Percentiles rank a stretch among this genome's conserved stretches.
Conservation (phyloP, 2,113 vertebrate species). For the Glaucidium brasilianum region DNA sequence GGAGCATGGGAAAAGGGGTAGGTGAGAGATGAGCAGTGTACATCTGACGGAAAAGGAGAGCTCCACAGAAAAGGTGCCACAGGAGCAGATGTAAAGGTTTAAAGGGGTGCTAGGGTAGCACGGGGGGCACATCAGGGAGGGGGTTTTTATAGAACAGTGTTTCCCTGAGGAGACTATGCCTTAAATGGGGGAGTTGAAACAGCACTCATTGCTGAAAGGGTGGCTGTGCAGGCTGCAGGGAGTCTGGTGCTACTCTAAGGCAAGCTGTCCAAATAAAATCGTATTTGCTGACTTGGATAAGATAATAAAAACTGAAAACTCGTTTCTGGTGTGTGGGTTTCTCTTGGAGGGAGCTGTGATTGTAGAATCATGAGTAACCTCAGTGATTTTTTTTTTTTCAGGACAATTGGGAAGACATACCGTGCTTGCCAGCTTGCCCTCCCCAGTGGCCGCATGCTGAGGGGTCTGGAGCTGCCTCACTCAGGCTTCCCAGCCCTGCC, state of each 20-base stretch:
- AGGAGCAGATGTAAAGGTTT: not conserved
- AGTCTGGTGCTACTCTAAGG: not conserved
- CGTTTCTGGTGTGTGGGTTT: not conserved
- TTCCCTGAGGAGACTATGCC: not conserved
- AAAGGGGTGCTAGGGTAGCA: not conserved
- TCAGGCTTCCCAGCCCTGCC: not conserved
- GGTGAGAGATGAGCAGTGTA: not conserved
- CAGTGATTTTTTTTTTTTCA: not conserved
- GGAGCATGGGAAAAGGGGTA: not conserved
- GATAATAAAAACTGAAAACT: slow-evolving; percentile 1
- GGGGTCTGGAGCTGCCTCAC: not conserved
- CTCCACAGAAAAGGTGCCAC: not conserved
- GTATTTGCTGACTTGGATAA: not conserved
- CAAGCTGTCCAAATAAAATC: not conserved
- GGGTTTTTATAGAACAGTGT: fast-evolving
- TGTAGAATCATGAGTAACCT: fast-evolving
- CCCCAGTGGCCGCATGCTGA: fast-evolving
- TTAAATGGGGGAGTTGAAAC: not conserved
- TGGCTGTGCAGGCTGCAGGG: not conserved
- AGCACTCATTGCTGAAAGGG: not conserved
- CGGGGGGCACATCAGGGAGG: fast-evolving
- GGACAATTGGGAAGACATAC: fast-evolving
- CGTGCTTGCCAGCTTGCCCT: not conserved
- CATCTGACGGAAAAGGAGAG: not conserved
- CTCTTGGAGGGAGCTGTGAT: not conserved